These are phyloP conservation scores for Heterodera carotae DNA, from an alignment of 1,140 invertebrate genomes.

Conservation along the genomic window DNA sequence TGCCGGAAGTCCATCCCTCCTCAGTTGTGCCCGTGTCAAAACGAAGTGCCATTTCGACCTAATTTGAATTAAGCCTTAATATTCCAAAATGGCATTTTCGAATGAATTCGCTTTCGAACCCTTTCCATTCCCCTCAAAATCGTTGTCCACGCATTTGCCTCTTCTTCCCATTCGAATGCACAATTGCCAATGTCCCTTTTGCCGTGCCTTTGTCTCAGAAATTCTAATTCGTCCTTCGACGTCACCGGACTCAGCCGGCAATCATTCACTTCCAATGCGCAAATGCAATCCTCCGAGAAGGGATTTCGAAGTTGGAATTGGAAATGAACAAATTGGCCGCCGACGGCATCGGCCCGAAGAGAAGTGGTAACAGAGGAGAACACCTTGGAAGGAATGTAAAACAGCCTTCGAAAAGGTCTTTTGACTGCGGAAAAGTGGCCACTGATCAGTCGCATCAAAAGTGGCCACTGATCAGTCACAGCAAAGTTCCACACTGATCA, in stretches of 20 bases:
- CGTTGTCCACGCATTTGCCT: slow-evolving; percentile 23
- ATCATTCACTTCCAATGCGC: slow-evolving; percentile 48
- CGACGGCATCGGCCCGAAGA: slow-evolving; percentile 23
- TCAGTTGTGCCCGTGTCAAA: background rate
- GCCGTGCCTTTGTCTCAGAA: background rate
- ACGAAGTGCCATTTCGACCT: background rate
- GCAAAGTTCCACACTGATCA: no score
- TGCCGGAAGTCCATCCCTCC: background rate
- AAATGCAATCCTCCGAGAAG: slow-evolving; percentile 48
- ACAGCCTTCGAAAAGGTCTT: background rate
- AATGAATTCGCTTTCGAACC: background rate
- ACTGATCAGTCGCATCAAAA: no score
- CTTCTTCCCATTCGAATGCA: slow-evolving; percentile 25
- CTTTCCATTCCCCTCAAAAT: background rate
- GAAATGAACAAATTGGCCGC: slow-evolving; percentile 47
- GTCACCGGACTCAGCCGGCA: slow-evolving; percentile 9
- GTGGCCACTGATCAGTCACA: no score
- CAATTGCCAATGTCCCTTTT: slow-evolving; percentile 13
- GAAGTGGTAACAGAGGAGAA: slow-evolving; percentile 38
- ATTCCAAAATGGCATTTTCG: no score
- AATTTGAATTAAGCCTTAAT: no score
- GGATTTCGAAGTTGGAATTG: slow-evolving; percentile 44
- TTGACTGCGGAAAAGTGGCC: no score
- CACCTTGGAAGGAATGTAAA: background rate
- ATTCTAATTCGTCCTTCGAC: slow-evolving; percentile 16